Evolutionary conservation across 2,113 vertebrate species (phyloP).

Genomic region (Cinclus cinclus): DNA sequence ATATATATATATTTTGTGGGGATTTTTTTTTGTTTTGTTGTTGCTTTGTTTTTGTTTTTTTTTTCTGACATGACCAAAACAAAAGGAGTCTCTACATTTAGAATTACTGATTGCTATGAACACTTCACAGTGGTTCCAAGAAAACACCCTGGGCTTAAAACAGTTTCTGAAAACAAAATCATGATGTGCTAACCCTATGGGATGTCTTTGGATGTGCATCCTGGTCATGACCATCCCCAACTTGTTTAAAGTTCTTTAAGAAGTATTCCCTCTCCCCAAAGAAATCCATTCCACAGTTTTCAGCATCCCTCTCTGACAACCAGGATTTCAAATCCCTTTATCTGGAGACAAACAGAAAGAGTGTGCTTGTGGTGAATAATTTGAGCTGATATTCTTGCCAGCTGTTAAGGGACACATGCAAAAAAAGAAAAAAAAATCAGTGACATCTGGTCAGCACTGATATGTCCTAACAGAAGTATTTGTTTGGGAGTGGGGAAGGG

Average conservation of each 20-base stretch:
- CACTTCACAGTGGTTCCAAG: background rate
- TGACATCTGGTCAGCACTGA: constrained; percentile 71
- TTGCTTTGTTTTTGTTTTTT: too few relatives aligned
- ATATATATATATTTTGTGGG: too few relatives aligned
- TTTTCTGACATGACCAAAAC: background rate
- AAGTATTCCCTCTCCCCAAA: constrained; percentile 23
- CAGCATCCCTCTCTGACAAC: constrained; percentile 51
- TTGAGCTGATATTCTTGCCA: constrained; percentile 70
- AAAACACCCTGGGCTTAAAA: background rate
- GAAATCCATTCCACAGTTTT: constrained; percentile 73
- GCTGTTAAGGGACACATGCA: constrained; percentile 71
- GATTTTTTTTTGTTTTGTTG: too few relatives aligned
- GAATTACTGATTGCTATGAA: background rate
- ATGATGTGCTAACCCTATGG: background rate
- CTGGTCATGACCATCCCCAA: background rate
- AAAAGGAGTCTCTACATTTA: background rate
- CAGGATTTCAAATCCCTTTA: constrained; percentile 72
- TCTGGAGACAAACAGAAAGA: constrained; percentile 73
- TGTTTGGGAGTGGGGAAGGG: constrained; percentile 4
- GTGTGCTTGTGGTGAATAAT: constrained; percentile 66
- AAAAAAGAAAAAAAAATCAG: constrained; percentile 23
- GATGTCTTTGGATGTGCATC: background rate
- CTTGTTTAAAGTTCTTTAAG: constrained; percentile 9
- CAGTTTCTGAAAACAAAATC: background rate
- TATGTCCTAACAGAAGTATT: constrained; percentile 62